Conservation (phyloP, 2,888 invertebrate species). For the Meta bourneti region DNA sequence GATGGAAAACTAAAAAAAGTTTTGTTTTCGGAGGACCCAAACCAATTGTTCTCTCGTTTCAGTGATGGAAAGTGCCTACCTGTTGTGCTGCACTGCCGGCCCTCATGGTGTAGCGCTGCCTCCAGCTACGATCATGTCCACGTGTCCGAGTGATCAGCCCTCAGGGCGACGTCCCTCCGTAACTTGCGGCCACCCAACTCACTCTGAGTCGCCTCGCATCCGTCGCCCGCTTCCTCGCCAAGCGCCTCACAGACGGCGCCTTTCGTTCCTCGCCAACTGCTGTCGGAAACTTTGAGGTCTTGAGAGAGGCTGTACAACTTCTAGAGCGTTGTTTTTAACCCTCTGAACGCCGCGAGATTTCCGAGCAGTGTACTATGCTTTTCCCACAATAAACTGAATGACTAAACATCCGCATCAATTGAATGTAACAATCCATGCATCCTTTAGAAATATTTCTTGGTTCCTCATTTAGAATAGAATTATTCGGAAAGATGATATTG, state of each 20-base stretch:
- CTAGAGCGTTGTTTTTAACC: too few relatives aligned
- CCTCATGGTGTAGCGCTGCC: constrained; percentile 12
- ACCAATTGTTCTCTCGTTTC: too few relatives aligned
- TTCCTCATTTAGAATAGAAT: too few relatives aligned
- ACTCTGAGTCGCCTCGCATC: constrained; percentile 1
- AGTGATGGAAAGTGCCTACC: background rate
- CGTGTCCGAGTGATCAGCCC: constrained; percentile 14
- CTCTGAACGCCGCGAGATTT: too few relatives aligned
- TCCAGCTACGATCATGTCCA: constrained; percentile 15
- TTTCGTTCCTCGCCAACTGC: background rate
- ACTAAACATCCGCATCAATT: too few relatives aligned
- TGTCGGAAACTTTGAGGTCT: constrained; percentile 1
- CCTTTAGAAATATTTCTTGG: too few relatives aligned
- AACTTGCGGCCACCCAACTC: constrained; percentile 12
- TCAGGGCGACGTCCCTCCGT: background rate
- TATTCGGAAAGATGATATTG: too few relatives aligned
- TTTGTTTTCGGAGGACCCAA: too few relatives aligned
- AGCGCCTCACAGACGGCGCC: background rate
- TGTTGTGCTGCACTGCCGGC: constrained; percentile 8
- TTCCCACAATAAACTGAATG: too few relatives aligned
- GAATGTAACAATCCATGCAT: too few relatives aligned
- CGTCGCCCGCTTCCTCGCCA: background rate
- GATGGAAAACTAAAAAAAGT: too few relatives aligned
- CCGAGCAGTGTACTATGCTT: too few relatives aligned
- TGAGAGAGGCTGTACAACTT: background rate